Evolutionary conservation across 1,140 invertebrate species (phyloP).

Genomic region (Pseudomyrmex gracilis): DNA sequence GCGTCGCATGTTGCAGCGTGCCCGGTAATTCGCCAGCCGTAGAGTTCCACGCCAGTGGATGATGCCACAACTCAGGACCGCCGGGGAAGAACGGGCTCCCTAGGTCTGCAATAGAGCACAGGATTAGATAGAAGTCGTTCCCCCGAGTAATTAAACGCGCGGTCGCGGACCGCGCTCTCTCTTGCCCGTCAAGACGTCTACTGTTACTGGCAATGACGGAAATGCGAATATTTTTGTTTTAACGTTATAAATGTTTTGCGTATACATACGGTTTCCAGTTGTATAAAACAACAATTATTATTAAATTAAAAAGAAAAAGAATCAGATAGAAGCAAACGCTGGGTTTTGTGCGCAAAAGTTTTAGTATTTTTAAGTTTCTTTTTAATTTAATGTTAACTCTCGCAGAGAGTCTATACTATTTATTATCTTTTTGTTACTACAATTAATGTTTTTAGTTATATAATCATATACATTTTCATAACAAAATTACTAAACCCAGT

Average conservation of each 20-base stretch:
- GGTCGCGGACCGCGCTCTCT: constrained; percentile 15
- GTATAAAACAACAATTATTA: no score
- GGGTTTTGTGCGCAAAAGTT: no score
- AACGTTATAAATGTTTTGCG: neutral
- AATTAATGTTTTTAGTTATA: constrained; percentile 1
- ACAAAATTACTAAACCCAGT: neutral
- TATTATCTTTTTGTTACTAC: no score
- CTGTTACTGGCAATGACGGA: neutral
- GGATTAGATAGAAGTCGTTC: constrained; percentile 56
- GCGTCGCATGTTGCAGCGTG: constrained; percentile 93
- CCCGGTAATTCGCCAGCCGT: constrained; percentile 93
- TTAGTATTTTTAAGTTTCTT: no score
- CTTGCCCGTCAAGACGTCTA: constrained; percentile 27
- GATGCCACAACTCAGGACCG: constrained; percentile 96
- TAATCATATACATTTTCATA: neutral
- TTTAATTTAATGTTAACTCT: no score
- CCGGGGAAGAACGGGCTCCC: constrained; percentile 97
- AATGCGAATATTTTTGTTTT: neutral
- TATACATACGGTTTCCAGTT: no score
- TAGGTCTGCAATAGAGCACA: constrained; percentile 90
- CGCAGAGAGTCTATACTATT: no score
- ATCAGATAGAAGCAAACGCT: no score
- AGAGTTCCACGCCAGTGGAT: constrained; percentile 92
- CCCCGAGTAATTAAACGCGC: constrained; percentile 46
- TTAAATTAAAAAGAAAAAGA: no score